phyloP scores from a whole-genome alignment of 53 echinoderm and acorn worm genomes.

The Apostichopus leukothele region DNA sequence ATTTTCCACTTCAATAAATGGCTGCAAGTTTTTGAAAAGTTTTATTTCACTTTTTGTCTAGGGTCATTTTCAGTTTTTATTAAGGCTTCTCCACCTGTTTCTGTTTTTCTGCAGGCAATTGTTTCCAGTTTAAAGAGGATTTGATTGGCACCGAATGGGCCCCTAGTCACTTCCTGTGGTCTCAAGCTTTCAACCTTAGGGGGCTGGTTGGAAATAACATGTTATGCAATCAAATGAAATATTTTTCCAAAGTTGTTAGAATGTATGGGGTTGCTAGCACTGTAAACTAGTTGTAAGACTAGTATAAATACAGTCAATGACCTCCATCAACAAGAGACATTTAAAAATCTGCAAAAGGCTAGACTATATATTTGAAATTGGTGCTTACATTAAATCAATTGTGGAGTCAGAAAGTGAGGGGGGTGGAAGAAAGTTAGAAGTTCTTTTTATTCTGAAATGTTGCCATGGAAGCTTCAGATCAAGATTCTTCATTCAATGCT shows the following conservation, averaged over 20 bases:
- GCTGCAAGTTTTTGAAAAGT: neutral
- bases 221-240: neutral
- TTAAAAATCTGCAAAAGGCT: neutral
- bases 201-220: neutral
- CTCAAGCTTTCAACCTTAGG: slow-evolving; percentile 30
- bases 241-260: neutral
- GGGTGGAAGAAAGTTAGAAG: too few species aligned
- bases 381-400: too few species aligned
- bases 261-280: neutral
- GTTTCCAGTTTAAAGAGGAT: slow-evolving; percentile 5
- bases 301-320: neutral
- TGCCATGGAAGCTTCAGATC: too few species aligned
- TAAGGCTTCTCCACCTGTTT: slow-evolving; percentile 34
- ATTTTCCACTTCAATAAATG: slow-evolving; percentile 31
- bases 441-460: too few species aligned
- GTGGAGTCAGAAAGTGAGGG: too few species aligned
- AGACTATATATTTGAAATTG: neutral
- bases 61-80: slow-evolving; percentile 12
- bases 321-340: neutral
- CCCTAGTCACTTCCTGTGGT: slow-evolving; percentile 39
- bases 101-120: slow-evolving; percentile 20
- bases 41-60: neutral
- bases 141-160: slow-evolving; percentile 15
- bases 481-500: too few species aligned
- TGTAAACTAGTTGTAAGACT: neutral